phyloP scores from a whole-genome alignment of 2,888 invertebrate genomes.

The Acanthoscelides obtectus region DNA sequence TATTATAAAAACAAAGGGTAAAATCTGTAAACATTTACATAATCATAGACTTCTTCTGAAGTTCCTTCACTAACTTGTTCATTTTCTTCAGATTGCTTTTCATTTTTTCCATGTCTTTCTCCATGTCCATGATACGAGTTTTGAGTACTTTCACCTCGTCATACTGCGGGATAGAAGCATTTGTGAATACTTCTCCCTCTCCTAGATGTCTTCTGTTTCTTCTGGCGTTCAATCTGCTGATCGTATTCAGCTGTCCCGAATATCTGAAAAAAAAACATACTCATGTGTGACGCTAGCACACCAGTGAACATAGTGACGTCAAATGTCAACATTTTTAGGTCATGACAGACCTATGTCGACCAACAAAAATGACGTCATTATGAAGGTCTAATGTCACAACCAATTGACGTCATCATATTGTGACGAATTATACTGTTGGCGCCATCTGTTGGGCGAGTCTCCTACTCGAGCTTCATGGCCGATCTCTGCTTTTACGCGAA shows the following conservation, averaged over 20 bases:
- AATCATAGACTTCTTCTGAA: neutral
- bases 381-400: no score
- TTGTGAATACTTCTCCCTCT: neutral
- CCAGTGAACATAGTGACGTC: no score
- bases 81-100: neutral
- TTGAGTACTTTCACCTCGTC: neutral
- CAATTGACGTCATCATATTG: no score
- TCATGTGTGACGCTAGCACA: no score
- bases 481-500: no score
- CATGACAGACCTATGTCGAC: no score
- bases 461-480: no score
- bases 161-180: neutral
- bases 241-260: neutral
- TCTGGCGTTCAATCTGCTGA: neutral
- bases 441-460: no score
- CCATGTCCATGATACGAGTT: neutral
- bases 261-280: neutral
- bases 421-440: no score
- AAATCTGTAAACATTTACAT: neutral
- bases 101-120: neutral
- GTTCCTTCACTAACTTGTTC: neutral
- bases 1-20: neutral
- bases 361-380: no score
- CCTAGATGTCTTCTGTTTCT: conserved; percentile 1
- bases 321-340: no score